phyloP scores from a whole-genome alignment of 2,888 invertebrate genomes.

The Epirrhoe alternata region DNA sequence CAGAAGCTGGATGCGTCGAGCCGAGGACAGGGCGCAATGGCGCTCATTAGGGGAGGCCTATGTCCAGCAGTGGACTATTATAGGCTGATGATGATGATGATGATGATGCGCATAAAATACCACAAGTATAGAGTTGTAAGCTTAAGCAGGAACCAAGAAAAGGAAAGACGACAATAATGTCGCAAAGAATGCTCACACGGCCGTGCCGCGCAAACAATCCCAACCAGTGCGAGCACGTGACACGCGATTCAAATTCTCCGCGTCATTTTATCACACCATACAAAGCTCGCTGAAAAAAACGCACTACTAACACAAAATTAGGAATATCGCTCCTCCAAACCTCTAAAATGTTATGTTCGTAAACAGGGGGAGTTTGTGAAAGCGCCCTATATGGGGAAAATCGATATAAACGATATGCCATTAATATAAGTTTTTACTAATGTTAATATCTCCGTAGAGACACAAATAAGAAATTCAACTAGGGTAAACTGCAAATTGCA shows the following conservation, averaged over 20 bases:
- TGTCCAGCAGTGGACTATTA: too few species aligned
- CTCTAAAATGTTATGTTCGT: neutral
- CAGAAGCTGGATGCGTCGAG: too few species aligned
- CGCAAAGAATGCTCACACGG: slow-evolving; percentile 49
- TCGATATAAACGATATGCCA: neutral
- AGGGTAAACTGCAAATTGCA: slow-evolving; percentile 54
- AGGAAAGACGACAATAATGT: slow-evolving; percentile 45
- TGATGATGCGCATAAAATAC: neutral
- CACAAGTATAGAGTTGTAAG: neutral
- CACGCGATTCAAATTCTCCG: slow-evolving; percentile 43
- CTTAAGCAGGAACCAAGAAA: neutral
- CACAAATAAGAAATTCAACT: slow-evolving; percentile 18
- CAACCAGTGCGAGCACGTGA: slow-evolving; percentile 66
- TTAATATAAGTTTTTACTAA: neutral
- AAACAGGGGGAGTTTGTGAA: too few species aligned
- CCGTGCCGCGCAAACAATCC: slow-evolving; percentile 61
- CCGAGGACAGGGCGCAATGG: too few species aligned
- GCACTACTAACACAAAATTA: neutral
- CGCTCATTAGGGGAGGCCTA: too few species aligned
- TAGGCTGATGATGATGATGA: too few species aligned
- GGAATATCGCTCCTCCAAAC: neutral
- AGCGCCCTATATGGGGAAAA: too few species aligned
- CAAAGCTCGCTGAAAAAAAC: neutral
- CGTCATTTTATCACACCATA: slow-evolving; percentile 7
- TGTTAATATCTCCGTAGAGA: neutral